Evolutionary conservation across 2,113 vertebrate species (phyloP), one percentile per base, ranked within the genome.

Genomic region (Cololabis saira): DNA sequence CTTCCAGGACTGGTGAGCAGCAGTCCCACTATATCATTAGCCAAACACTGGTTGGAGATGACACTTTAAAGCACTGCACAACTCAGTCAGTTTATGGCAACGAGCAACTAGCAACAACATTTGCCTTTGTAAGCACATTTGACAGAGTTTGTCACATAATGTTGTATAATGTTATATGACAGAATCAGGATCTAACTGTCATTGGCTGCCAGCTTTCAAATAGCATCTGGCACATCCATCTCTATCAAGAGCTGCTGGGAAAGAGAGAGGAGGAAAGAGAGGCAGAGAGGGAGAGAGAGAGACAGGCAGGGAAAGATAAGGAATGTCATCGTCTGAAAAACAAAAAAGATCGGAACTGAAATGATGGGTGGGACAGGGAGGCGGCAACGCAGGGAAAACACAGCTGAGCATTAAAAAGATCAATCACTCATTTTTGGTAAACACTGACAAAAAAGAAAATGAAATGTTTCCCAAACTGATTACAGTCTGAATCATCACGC

Each of bases 11-110:
- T 83, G 77, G 80, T 78, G 78, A 89, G 84, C 79, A 67, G 64
- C 70, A 59, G 42, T 68, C 77, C 77, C 75, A 81, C 78, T 82
- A 66, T 86, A 77, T 87, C 80, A 87, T 89, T 84, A 85, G 72
- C 81, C 82, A 81, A 86, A 85, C 83, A 69, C 71, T 81, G 85
- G 85, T 90, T 83, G 69, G 77, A 78, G 72, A 88, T 83, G 88
- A 90, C 83, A 85, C 88, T 79, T 70, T 67, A 76, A 59, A 60
- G 82, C 67, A 33, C 49, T 45, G 40, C 65, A 70, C 21, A 30
- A 54, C 74, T 67, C 67, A 65, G 82, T 69, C 62, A 30, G 80
- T 51, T 71, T 81, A 62, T 84, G 86, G 85, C 85, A 90, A 86
- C 81, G 81, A 17, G 81, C 84, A 86, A 84, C 83, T 80, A 86